phyloP scores from a whole-genome alignment of 1,140 invertebrate species.

The Pseudomyrmex pallidus region DNA sequence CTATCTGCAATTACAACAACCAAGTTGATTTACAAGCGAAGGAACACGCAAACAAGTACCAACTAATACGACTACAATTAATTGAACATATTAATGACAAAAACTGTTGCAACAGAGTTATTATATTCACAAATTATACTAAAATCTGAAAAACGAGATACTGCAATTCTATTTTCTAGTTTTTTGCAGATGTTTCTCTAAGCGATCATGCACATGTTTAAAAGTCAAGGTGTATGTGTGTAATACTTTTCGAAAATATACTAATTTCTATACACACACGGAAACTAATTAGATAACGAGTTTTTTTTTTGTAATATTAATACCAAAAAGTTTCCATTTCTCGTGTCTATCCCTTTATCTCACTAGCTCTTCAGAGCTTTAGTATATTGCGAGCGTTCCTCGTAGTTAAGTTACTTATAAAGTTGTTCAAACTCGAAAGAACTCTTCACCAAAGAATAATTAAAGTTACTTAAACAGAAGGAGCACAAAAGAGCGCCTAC shows the following conservation, averaged over 20 bases:
- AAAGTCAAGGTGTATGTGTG: background rate
- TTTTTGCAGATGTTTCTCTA: background rate
- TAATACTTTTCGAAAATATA: background rate
- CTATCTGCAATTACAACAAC: conserved; percentile 30
- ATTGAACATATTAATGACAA: conserved; percentile 49
- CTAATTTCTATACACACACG: conserved; percentile 21
- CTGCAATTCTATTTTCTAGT: conserved; percentile 20
- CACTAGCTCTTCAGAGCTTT: conserved; percentile 58
- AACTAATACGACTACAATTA: conserved; percentile 1
- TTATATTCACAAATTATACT: conserved; percentile 58
- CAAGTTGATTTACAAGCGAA: conserved; percentile 7
- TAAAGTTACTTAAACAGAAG: conserved; percentile 74
- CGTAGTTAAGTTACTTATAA: conserved; percentile 71
- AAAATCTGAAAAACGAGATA: conserved; percentile 44
- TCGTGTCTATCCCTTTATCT: background rate
- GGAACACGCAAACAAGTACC: conserved; percentile 9
- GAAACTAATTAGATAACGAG: conserved; percentile 55
- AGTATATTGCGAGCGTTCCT: conserved; percentile 60
- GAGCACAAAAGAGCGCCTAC: conserved; percentile 67
- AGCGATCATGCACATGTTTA: background rate
- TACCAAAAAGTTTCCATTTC: conserved; percentile 71
- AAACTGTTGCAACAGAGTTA: conserved; percentile 34
- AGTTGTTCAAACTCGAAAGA: conserved; percentile 74
- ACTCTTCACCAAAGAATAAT: conserved; percentile 70
- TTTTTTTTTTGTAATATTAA: conserved; percentile 52